A percentile compares a stretch with the other conserved stretches of the same genome.
These are phyloP conservation scores for Drosophila punjabiensis DNA, from an alignment of 1,140 invertebrate genomes.

Conservation along the genomic window DNA sequence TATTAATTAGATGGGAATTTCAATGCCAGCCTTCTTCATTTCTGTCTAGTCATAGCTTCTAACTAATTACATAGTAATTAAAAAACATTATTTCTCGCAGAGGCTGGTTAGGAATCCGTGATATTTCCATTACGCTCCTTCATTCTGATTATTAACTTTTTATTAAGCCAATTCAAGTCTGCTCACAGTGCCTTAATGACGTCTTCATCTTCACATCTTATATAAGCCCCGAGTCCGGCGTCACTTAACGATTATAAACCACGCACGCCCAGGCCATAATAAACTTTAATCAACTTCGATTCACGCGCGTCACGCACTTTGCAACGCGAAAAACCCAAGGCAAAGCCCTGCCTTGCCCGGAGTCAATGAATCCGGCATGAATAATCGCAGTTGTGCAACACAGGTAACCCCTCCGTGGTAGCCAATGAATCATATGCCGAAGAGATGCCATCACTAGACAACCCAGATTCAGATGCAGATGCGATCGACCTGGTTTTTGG, in stretches of 20 bases:
- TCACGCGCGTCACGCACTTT: constrained; percentile 69
- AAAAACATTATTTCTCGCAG: not conserved
- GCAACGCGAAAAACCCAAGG: constrained; percentile 41
- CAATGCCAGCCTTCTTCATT: not conserved
- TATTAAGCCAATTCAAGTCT: not conserved
- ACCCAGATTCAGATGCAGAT: constrained; percentile 22
- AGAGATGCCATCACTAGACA: constrained; percentile 26
- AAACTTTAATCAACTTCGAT: constrained; percentile 58
- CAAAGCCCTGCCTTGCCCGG: constrained; percentile 21
- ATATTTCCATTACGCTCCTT: constrained; percentile 10
- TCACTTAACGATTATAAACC: constrained; percentile 36
- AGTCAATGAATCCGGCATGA: constrained; percentile 67
- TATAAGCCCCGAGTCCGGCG: constrained; percentile 22
- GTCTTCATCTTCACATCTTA: constrained; percentile 20
- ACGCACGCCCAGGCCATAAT: constrained; percentile 44
- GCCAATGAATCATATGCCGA: constrained; percentile 49
- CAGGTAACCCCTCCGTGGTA: constrained; percentile 7
- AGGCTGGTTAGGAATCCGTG: constrained; percentile 16
- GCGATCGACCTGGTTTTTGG: constrained; percentile 19
- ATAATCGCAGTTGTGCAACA: constrained; percentile 67
- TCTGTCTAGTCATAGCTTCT: constrained; percentile 15
- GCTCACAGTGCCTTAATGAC: constrained; percentile 15
- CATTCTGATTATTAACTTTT: constrained; percentile 19
- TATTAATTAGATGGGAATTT: constrained; percentile 4
- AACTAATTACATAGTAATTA: constrained; percentile 4